Percentiles rank a stretch among this genome's conserved stretches.
Evolutionary conservation across 2,113 vertebrate species (phyloP).

Genomic region (Orientallactaga bullata): DNA sequence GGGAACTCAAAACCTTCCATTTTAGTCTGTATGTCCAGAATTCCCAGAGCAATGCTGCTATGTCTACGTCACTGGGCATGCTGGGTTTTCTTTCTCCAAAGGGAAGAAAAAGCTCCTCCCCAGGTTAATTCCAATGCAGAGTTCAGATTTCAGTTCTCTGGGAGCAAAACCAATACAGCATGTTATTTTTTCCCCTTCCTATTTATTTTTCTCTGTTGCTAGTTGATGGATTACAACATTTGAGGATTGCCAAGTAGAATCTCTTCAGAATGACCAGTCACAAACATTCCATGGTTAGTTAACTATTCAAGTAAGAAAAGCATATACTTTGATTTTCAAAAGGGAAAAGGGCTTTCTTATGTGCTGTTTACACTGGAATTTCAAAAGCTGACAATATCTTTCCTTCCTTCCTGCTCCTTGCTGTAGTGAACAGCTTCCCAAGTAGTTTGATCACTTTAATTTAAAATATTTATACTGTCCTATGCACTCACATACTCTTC

Average conservation of each 20-base stretch:
- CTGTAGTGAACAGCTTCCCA: conserved; percentile 68
- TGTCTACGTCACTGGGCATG: not conserved
- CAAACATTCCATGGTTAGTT: conserved; percentile 76
- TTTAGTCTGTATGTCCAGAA: not conserved
- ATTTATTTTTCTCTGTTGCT: not conserved
- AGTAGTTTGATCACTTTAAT: conserved; percentile 63
- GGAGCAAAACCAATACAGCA: conserved; percentile 13
- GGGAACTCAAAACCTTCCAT: not conserved
- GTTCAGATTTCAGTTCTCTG: not conserved
- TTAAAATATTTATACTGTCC: conserved; percentile 71
- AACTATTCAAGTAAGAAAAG: conserved; percentile 77
- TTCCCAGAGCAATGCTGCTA: not conserved
- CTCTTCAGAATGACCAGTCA: conserved; percentile 58
- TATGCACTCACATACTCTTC: not conserved
- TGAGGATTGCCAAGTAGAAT: conserved; percentile 60
- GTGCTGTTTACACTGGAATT: conserved; percentile 79
- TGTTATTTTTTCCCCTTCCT: not conserved
- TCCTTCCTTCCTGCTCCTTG: conserved; percentile 78
- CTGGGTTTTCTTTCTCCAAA: not conserved
- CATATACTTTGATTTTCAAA: conserved; percentile 59
- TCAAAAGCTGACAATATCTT: conserved; percentile 79
- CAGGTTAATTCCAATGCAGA: not conserved
- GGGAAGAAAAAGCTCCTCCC: not conserved
- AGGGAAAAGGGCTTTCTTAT: conserved; percentile 71
- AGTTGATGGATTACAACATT: conserved; percentile 6